Evolutionary conservation across 1,140 invertebrate genomes (phyloP).

Genomic region (Drosophila pandora): DNA sequence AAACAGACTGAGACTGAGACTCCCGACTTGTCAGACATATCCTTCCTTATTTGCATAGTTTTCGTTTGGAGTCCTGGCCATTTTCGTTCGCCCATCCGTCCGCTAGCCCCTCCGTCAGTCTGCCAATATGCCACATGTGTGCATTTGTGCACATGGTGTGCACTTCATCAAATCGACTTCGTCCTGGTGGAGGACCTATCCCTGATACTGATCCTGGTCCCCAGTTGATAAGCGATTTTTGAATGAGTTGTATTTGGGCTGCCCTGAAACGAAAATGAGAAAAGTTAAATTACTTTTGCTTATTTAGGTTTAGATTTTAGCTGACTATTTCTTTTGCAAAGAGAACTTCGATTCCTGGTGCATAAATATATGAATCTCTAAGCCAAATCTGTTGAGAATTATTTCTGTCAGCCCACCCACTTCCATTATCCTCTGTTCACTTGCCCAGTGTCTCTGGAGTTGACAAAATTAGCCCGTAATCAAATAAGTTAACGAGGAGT

Average conservation of each 20-base stretch:
- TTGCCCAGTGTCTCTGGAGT: conserved; percentile 4
- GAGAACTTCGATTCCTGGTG: neutral
- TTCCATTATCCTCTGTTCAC: neutral
- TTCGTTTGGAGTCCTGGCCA: conserved; percentile 57
- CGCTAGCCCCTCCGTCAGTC: conserved; percentile 1
- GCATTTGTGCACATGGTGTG: conserved; percentile 43
- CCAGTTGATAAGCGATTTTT: conserved; percentile 61
- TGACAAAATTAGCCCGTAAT: conserved; percentile 69
- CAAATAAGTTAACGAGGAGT: conserved; percentile 77
- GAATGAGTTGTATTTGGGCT: conserved; percentile 13
- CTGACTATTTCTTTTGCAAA: conserved; percentile 1
- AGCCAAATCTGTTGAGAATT: neutral
- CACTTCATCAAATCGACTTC: conserved; percentile 72
- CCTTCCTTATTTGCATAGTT: conserved; percentile 76
- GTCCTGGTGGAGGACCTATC: conserved; percentile 22
- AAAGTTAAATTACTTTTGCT: conserved; percentile 78
- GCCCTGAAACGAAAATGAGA: conserved; percentile 52
- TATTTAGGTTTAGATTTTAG: conserved; percentile 44
- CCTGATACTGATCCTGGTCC: conserved; percentile 37
- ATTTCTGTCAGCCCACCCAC: neutral
- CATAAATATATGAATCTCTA: neutral
- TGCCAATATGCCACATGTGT: conserved; percentile 66
- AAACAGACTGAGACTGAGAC: conserved; percentile 20
- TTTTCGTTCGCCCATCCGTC: conserved; percentile 13
- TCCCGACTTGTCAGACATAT: conserved; percentile 43